Base-by-base conservation (phyloP, 2,113 vertebrate species). In the Tachycineta bicolor region DNA sequence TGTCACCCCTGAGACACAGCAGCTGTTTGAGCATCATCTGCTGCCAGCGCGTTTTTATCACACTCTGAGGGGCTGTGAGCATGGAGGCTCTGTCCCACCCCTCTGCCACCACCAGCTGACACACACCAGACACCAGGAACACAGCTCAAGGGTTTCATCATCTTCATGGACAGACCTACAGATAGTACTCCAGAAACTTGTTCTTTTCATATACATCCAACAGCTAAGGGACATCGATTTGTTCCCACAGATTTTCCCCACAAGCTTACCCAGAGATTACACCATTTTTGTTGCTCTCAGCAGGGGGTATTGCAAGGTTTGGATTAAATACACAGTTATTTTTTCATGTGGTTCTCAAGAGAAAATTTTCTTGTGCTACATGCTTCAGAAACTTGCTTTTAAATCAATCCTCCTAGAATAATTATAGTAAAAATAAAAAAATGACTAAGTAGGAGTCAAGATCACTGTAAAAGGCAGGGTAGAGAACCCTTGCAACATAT, bases 401-500 rank as follows among this genome's bases (percentile, higher is more conserved):
- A 29, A 46, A 33, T 67, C 60, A 69, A 41, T 43, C 11, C 50
- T 81, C 76, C 79, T 46, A 60, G 46, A 93, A 83, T 16, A 52
- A 81, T 71, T 78, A 68, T 4, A 60, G 56, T 46, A 90, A 89
- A 70, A 21, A 3, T n/a, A 58, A 47, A 62, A 62, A 81, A 70
- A 71, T 14, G 1, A 44, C 15, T 5, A 73, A 62, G 11, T 50
- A 79, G 67, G 81, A 96, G 78, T 62, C 11, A 79, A 17, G 24
- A 50, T 28, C 26, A 84, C 17, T 33, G 22, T 17, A 69, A 58
- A 93, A 85, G 86, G 56, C 70, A 79, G 93, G 83, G 70, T 28
- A 65, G 75, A 65, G 88, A 87, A 52, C 74, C 71, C 41, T 95
- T 96, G 62, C 39, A 94, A 96, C 46, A 97, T 28, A 64, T 31